Percentiles rank a stretch among this genome's conserved stretches.
Evolutionary conservation across 2,888 invertebrate species (phyloP).

Genomic region (Ochropleura plecta): DNA sequence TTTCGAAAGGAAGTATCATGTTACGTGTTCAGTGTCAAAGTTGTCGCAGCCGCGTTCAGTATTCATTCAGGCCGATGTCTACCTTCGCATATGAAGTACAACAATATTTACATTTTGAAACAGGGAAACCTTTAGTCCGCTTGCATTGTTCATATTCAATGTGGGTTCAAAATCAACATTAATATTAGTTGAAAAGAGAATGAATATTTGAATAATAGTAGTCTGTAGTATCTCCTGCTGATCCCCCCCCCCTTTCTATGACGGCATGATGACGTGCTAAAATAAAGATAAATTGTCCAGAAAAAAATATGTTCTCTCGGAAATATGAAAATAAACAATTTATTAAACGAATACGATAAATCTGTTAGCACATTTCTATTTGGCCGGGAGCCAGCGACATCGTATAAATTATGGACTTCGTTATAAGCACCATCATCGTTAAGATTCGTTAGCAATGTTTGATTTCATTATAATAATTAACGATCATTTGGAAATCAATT

Average conservation of each 20-base stretch:
- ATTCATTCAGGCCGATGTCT: background rate
- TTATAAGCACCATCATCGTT: slow-evolving; percentile 9
- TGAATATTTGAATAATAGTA: background rate
- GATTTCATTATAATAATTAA: background rate
- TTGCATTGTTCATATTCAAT: slow-evolving; percentile 10
- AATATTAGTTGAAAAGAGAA: background rate
- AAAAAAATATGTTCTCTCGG: background rate
- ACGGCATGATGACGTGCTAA: background rate
- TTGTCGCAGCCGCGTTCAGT: background rate
- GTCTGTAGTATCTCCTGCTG: background rate
- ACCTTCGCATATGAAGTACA: background rate
- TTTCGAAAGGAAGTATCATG: slow-evolving; percentile 1
- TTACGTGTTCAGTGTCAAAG: background rate
- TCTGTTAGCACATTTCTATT: slow-evolving; percentile 38
- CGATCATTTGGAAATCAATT: background rate
- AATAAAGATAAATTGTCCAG: slow-evolving; percentile 15
- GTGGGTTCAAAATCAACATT: background rate
- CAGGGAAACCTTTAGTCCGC: slow-evolving; percentile 1
- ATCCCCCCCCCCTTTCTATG: background rate
- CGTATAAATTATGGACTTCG: slow-evolving; percentile 12
- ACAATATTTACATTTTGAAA: slow-evolving; percentile 28
- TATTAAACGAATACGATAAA: slow-evolving; percentile 34
- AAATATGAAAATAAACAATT: slow-evolving; percentile 20
- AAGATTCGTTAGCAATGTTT: slow-evolving; percentile 15
- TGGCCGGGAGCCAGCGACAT: slow-evolving; percentile 47